phyloP scores from a whole-genome alignment of 2,888 invertebrate genomes.

The Scelioninae gen. 1 region DNA sequence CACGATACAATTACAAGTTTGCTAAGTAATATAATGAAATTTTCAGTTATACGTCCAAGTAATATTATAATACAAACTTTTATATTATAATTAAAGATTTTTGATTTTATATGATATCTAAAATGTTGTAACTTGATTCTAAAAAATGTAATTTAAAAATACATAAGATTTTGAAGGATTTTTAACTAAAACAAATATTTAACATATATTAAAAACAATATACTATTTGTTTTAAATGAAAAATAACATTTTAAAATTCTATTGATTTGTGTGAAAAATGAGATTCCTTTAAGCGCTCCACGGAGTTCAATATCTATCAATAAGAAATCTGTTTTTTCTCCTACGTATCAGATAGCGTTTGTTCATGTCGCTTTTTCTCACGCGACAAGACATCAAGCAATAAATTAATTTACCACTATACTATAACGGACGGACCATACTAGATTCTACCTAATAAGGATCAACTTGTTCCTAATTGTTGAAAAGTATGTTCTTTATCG shows the following conservation, averaged over 20 bases:
- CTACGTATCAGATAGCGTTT: constrained; percentile 31
- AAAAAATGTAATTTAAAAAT: no score
- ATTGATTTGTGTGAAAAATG: background rate
- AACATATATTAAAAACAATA: no score
- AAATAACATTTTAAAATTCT: no score
- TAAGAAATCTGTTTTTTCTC: background rate
- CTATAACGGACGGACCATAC: constrained; percentile 56
- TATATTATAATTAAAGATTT: background rate
- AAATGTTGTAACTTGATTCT: no score
- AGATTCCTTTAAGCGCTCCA: background rate
- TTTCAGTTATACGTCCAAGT: background rate
- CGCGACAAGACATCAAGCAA: constrained; percentile 47
- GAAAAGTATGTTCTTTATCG: constrained; percentile 29
- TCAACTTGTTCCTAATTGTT: constrained; percentile 61
- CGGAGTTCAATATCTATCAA: background rate
- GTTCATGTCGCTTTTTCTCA: constrained; percentile 63
- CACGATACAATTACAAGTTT: constrained; percentile 25
- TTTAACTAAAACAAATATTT: no score
- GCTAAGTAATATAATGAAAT: constrained; percentile 30
- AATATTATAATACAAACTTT: background rate
- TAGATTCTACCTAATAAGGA: constrained; percentile 66
- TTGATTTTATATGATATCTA: background rate
- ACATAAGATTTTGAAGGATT: no score
- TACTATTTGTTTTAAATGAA: no score
- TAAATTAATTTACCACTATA: constrained; percentile 71